Percentiles rank a stretch among this genome's conserved stretches.
Conservation (phyloP, 1,140 invertebrate genomes). For the Scaptomyza pallida region DNA sequence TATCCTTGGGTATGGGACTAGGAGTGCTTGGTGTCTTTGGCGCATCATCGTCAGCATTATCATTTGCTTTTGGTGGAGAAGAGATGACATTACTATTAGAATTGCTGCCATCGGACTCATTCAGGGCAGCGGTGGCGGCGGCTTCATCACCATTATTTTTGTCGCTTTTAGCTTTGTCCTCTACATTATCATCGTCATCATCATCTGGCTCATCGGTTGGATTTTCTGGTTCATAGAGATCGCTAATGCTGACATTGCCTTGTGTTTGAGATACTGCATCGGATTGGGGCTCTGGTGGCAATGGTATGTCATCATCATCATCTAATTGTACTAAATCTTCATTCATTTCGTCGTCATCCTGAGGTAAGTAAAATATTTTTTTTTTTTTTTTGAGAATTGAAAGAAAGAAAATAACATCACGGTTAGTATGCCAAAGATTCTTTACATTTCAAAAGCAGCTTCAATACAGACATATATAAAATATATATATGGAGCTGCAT, state of each 20-base stretch:
- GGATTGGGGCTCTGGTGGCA: slow-evolving; percentile 60
- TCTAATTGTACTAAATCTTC: slow-evolving; percentile 84
- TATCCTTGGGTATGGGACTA: slow-evolving; percentile 55
- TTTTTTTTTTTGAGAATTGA: slow-evolving; percentile 53
- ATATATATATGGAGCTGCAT: neutral
- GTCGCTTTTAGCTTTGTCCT: neutral
- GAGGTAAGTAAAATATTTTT: slow-evolving; percentile 46
- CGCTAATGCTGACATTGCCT: slow-evolving; percentile 16
- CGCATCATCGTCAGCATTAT: slow-evolving; percentile 39
- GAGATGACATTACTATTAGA: slow-evolving; percentile 21
- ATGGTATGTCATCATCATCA: slow-evolving; percentile 83
- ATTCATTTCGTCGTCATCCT: slow-evolving; percentile 82
- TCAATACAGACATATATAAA: neutral
- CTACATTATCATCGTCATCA: slow-evolving; percentile 40
- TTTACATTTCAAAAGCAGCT: slow-evolving; percentile 14
- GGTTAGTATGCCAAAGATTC: slow-evolving; percentile 63
- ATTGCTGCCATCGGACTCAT: neutral
- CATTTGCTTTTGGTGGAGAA: neutral
- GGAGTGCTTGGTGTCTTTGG: slow-evolving; percentile 54
- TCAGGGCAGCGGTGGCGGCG: no score
- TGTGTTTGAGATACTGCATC: slow-evolving; percentile 7
- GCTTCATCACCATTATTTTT: neutral
- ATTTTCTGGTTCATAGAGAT: slow-evolving; percentile 80
- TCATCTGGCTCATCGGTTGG: slow-evolving; percentile 68
- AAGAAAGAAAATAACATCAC: slow-evolving; percentile 65